phyloP scores from a whole-genome alignment of 1,140 invertebrate genomes.

The Popillia japonica region DNA sequence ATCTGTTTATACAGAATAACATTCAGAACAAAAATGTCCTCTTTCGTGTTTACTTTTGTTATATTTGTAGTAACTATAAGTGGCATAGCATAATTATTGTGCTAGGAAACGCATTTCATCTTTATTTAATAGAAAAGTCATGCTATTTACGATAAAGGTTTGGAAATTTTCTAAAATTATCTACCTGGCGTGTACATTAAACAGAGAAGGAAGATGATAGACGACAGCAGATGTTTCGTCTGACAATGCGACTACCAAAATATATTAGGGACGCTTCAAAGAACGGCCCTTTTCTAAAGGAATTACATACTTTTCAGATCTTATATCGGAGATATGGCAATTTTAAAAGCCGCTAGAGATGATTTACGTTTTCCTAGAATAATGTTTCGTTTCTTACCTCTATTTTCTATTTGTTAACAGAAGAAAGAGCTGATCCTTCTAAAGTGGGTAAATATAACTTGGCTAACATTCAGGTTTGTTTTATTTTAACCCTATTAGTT shows the following conservation, averaged over 20 bases:
- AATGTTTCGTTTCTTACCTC: background rate
- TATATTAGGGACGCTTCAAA: constrained; percentile 7
- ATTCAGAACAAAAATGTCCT: no score
- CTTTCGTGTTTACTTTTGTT: no score
- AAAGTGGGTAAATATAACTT: no score
- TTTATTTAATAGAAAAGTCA: background rate
- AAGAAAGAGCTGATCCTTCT: background rate
- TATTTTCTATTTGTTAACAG: background rate
- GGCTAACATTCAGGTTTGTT: no score
- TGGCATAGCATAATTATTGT: background rate
- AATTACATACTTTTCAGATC: background rate
- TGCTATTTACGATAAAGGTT: background rate
- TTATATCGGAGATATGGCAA: background rate
- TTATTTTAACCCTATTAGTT: no score
- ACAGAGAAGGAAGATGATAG: background rate
- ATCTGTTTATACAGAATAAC: no score
- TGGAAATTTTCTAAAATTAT: constrained; percentile 10
- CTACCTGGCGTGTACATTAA: background rate
- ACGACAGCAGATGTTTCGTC: background rate
- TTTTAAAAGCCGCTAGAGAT: background rate
- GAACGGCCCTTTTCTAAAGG: background rate
- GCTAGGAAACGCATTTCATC: background rate
- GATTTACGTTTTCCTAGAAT: background rate
- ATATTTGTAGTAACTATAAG: no score
- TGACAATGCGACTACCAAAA: background rate